A percentile compares a stretch with the other conserved stretches of the same genome.
Evolutionary conservation across 2,888 invertebrate genomes (phyloP).

Genomic region (Mythimna impura): DNA sequence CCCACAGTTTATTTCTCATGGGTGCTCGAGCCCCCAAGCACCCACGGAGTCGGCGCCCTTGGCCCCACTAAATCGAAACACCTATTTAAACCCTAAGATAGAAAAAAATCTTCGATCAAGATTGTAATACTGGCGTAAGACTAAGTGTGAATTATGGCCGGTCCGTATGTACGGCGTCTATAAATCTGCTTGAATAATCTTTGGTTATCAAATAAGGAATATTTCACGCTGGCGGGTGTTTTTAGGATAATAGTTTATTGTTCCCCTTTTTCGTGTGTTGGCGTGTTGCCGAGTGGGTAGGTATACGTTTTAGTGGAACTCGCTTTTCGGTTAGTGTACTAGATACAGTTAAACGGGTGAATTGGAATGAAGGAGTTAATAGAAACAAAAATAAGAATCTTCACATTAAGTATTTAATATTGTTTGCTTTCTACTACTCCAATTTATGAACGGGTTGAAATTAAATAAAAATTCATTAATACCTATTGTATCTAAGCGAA

Average conservation of each 20-base stretch:
- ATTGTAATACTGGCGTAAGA: slow-evolving; percentile 44
- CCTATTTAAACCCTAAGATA: slow-evolving; percentile 57
- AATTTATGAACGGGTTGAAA: too few species aligned
- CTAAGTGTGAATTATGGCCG: slow-evolving; percentile 53
- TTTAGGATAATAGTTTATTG: slow-evolving; percentile 37
- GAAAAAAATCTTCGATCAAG: slow-evolving; percentile 55
- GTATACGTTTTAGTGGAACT: background rate
- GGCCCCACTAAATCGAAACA: background rate
- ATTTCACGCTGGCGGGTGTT: slow-evolving; percentile 38
- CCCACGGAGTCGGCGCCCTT: too few species aligned
- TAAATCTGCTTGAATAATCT: slow-evolving; percentile 53
- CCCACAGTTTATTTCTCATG: too few species aligned
- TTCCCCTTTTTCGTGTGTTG: slow-evolving; percentile 32
- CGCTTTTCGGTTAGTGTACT: slow-evolving; percentile 1
- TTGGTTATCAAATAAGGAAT: slow-evolving; percentile 56
- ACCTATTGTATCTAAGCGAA: too few species aligned
- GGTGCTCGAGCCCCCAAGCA: too few species aligned
- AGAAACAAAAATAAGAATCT: too few species aligned
- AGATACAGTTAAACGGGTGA: background rate
- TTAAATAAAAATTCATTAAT: too few species aligned
- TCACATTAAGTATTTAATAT: too few species aligned
- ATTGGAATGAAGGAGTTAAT: too few species aligned
- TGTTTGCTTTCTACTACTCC: too few species aligned
- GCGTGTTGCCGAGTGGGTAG: slow-evolving; percentile 18
- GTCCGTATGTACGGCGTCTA: slow-evolving; percentile 28